Conservation (phyloP, 2,797 vertebrate species). For the Poeciliopsis paucimaculata region DNA sequence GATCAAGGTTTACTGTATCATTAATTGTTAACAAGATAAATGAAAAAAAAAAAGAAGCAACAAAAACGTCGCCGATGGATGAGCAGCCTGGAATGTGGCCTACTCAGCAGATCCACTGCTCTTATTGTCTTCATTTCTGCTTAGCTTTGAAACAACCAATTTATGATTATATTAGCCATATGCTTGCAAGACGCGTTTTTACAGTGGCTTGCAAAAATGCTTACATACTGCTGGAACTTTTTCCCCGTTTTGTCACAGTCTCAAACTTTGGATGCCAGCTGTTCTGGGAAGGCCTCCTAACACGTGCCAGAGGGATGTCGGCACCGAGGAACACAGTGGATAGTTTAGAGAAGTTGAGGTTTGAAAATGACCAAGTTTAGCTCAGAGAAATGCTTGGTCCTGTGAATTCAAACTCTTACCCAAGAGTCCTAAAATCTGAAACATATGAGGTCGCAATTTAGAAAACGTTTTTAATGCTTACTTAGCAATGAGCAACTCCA, state of each 20-base stretch:
- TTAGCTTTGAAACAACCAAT: constrained; percentile 2
- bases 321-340: neutral
- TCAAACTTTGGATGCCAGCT: neutral
- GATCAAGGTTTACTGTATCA: constrained; percentile 2
- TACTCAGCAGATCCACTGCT: constrained; percentile 1
- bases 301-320: neutral
- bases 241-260: neutral
- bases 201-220: neutral
- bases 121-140: neutral
- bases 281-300: neutral
- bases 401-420: constrained; percentile 21
- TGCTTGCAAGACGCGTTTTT: neutral
- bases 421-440: constrained; percentile 33
- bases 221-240: neutral
- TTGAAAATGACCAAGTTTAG: constrained; percentile 10
- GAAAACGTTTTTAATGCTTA: constrained; percentile 39
- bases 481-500: constrained; percentile 17
- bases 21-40: constrained; percentile 8
- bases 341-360: neutral
- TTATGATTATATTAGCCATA: constrained; percentile 6
- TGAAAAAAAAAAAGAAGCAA: neutral
- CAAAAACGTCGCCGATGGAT: neutral
- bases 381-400: neutral
- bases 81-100: neutral
- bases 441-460: constrained; percentile 43